These are phyloP conservation scores for Ptychoptera contaminata DNA, from an alignment of 2,888 invertebrate species.

Conservation along the genomic window DNA sequence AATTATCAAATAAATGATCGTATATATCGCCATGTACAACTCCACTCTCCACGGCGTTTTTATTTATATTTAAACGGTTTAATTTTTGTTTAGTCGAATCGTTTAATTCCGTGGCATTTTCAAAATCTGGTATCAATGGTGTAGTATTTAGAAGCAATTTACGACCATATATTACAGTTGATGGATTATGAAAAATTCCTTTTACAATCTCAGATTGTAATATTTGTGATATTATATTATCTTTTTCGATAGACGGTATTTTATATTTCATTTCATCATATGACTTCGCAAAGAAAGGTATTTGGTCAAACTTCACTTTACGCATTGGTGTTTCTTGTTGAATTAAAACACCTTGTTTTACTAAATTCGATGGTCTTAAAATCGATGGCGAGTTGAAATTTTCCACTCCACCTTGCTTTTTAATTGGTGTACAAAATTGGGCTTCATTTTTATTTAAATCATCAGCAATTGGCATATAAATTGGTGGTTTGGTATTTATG, in stretches of 20 bases:
- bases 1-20: conserved; percentile 38
- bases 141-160: background rate
- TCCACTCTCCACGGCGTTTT: conserved; percentile 39
- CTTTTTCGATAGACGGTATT: conserved; percentile 21
- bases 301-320: conserved; percentile 24
- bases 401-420: conserved; percentile 4
- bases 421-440: conserved; percentile 13
- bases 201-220: conserved; percentile 23
- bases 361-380: conserved; percentile 19
- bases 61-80: conserved; percentile 37
- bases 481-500: background rate
- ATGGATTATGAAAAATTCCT: conserved; percentile 14
- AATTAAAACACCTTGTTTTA: conserved; percentile 21
- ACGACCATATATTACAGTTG: background rate
- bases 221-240: conserved; percentile 24
- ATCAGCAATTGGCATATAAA: conserved; percentile 6
- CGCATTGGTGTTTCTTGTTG: conserved; percentile 29
- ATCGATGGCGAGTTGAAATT: conserved; percentile 25
- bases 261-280: too few relatives aligned
- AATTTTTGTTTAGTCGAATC: conserved; percentile 29
- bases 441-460: conserved; percentile 9
- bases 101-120: conserved; percentile 34
- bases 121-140: conserved; percentile 35
- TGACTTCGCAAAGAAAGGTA: conserved; percentile 18
- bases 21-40: conserved; percentile 42